These are phyloP conservation scores for Linurgus olivaceus DNA, from an alignment of 2,797 vertebrate genomes.

Conservation along the genomic window DNA sequence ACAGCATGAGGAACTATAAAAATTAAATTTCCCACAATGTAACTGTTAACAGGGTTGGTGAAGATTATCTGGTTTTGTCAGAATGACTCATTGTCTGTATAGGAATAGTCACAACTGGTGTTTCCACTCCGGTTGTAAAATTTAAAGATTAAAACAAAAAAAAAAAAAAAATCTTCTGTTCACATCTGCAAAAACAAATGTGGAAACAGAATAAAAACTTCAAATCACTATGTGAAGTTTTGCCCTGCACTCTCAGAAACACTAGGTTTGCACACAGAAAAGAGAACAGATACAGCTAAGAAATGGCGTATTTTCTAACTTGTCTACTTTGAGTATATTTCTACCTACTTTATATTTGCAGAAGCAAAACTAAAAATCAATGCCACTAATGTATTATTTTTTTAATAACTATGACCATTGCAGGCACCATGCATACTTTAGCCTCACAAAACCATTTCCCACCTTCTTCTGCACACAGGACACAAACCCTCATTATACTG, in stretches of 20 bases:
- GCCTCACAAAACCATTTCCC: not conserved
- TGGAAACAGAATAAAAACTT: not conserved
- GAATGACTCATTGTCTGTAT: rapidly evolving
- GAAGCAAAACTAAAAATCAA: not conserved
- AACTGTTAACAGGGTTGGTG: not conserved
- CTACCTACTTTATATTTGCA: not conserved
- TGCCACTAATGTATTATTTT: not conserved
- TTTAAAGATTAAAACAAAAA: not conserved
- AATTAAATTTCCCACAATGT: not conserved
- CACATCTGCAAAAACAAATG: not conserved
- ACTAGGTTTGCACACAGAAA: not conserved
- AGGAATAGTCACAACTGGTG: not conserved
- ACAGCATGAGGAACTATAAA: not conserved
- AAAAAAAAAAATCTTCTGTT: not conserved
- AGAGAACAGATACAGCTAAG: not conserved
- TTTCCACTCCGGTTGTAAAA: not conserved
- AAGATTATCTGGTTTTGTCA: not conserved
- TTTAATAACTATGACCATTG: not conserved
- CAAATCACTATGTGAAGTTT: not conserved
- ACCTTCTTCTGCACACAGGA: rapidly evolving
- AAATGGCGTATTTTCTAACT: not conserved
- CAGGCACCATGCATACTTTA: not conserved
- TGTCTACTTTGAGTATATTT: not conserved
- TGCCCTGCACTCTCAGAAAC: not conserved
- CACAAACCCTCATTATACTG: not conserved